Conservation (phyloP, 1,140 invertebrate genomes). For the Drosophila elegans region DNA sequence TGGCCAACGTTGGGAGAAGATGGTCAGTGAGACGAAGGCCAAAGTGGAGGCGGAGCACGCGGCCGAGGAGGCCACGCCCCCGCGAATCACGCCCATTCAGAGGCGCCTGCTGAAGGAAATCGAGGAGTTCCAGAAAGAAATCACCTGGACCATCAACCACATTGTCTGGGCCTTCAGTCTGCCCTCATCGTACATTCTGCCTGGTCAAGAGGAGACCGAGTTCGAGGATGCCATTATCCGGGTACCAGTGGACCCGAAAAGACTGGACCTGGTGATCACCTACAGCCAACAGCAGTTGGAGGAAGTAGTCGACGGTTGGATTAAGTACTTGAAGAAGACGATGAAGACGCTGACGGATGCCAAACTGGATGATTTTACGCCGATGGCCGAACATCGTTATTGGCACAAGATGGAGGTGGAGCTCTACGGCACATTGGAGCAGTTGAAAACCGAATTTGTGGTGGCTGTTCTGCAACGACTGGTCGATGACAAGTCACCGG, state of each 20-base stretch:
- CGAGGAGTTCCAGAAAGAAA: slow-evolving; percentile 66
- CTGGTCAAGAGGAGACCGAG: slow-evolving; percentile 81
- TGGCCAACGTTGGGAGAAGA: slow-evolving; percentile 74
- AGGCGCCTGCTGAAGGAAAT: slow-evolving; percentile 67
- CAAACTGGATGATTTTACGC: slow-evolving; percentile 88
- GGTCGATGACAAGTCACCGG: slow-evolving; percentile 3
- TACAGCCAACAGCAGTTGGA: slow-evolving; percentile 87
- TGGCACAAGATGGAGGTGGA: slow-evolving; percentile 92
- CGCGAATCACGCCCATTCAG: slow-evolving; percentile 66
- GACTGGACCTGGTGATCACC: slow-evolving; percentile 85
- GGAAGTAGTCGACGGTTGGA: slow-evolving; percentile 88
- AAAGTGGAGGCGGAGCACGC: slow-evolving; percentile 68
- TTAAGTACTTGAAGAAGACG: slow-evolving; percentile 87
- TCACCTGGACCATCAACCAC: slow-evolving; percentile 87
- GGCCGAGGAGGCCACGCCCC: slow-evolving; percentile 57
- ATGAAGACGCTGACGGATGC: slow-evolving; percentile 85
- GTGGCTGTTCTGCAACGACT: slow-evolving; percentile 86
- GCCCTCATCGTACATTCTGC: slow-evolving; percentile 86
- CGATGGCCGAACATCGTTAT: slow-evolving; percentile 92
- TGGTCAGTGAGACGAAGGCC: slow-evolving; percentile 72
- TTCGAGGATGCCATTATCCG: slow-evolving; percentile 86
- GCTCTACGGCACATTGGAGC: slow-evolving; percentile 91
- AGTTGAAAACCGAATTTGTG: slow-evolving; percentile 90
- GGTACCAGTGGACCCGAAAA: slow-evolving; percentile 84
- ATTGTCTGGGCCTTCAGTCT: slow-evolving; percentile 88